These are phyloP conservation scores for Macrotus californicus DNA, from an alignment of 2,113 vertebrate genomes.

Conservation along the genomic window DNA sequence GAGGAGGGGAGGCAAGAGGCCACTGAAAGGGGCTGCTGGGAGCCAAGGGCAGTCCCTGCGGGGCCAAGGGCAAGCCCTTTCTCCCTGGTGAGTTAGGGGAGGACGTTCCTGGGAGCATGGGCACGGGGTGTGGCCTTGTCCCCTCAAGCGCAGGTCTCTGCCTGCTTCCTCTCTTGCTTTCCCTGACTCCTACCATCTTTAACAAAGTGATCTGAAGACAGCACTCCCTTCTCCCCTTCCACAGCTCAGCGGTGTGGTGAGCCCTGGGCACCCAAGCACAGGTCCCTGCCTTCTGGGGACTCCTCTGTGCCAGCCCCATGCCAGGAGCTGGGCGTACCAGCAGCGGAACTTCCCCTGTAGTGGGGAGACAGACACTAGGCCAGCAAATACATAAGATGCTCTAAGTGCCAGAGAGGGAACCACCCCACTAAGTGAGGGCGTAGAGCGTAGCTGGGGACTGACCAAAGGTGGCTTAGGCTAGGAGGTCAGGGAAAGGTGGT, in stretches of 20 bases:
- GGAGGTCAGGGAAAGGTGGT: not conserved
- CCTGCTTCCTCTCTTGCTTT: not conserved
- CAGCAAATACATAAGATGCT: not conserved
- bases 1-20: not conserved
- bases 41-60: accelerated
- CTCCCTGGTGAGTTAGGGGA: not conserved
- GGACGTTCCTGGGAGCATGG: not conserved
- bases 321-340: not conserved
- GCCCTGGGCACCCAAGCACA: not conserved
- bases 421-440: not conserved
- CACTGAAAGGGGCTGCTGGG: accelerated
- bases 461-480: not conserved
- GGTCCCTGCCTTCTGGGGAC: not conserved
- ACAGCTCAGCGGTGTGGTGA: not conserved
- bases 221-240: too few relatives aligned
- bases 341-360: too few relatives aligned
- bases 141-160: accelerated
- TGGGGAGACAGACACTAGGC: not conserved
- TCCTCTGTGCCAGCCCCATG: not conserved
- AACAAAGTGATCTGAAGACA: not conserved
- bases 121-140: too few relatives aligned
- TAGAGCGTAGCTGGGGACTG: not conserved
- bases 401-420: not conserved
- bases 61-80: not conserved
- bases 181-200: not conserved